Conservation (phyloP, 2,797 vertebrate species). For the Anomalospiza imberbis region DNA sequence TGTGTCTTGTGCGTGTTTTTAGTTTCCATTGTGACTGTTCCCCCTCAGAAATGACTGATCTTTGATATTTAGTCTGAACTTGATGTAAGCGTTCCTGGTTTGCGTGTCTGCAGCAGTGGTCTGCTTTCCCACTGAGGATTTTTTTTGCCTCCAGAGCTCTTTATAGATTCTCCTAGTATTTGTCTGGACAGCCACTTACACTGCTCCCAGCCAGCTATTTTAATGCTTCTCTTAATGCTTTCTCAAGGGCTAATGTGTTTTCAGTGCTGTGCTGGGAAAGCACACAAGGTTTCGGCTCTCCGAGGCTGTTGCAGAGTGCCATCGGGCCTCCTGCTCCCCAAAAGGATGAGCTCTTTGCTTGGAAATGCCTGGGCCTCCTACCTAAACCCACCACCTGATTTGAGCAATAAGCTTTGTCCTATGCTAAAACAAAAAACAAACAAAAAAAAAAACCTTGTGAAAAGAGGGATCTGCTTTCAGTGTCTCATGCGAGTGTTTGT, state of each 20-base stretch:
- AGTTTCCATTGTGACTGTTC: not conserved
- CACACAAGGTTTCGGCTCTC: fast-evolving
- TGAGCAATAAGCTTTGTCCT: not conserved
- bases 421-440: not conserved
- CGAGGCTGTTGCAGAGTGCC: fast-evolving
- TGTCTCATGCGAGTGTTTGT: not conserved
- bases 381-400: not conserved
- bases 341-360: not conserved
- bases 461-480: not conserved
- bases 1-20: not conserved
- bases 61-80: not conserved
- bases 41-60: not conserved
- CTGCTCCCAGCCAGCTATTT: not conserved
- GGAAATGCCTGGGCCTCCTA: not conserved
- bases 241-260: not conserved
- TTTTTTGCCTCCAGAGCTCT: not conserved
- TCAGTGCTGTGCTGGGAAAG: not conserved
- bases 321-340: not conserved
- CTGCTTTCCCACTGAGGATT: not conserved
- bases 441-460: not conserved
- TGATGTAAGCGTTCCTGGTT: not conserved
- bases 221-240: not conserved
- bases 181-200: not conserved
- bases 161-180: not conserved
- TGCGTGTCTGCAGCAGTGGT: not conserved